Percentiles rank a stretch among this genome's conserved stretches.
Conservation (phyloP, 1,140 invertebrate genomes). For the Brevipalpus yothersi region DNA sequence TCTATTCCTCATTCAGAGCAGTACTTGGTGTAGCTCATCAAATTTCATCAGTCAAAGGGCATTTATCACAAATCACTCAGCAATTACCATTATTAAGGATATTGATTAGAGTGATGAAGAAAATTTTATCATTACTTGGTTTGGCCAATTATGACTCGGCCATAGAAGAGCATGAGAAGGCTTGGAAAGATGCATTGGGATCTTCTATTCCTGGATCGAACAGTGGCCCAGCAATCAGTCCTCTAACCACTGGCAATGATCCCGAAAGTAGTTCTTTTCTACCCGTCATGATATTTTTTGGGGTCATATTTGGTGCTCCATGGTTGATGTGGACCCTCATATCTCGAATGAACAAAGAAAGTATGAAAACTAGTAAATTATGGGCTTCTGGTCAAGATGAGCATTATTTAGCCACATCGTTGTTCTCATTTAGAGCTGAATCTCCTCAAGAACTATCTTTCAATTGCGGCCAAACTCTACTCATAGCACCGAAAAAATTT, state of each 20-base stretch:
- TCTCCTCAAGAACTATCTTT: slow-evolving; percentile 45
- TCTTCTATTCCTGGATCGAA: background rate
- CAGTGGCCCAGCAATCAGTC: background rate
- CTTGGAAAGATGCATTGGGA: background rate
- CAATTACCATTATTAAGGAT: background rate
- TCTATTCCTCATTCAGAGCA: slow-evolving; percentile 79
- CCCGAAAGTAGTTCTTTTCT: background rate
- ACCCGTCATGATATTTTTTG: slow-evolving; percentile 45
- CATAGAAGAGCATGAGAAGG: background rate
- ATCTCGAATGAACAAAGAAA: background rate
- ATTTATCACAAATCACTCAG: background rate
- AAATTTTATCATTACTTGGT: background rate
- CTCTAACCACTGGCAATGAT: background rate
- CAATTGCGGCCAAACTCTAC: slow-evolving; percentile 42
- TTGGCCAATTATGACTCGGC: background rate
- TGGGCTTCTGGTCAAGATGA: slow-evolving; percentile 37
- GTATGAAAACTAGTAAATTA: slow-evolving; percentile 10
- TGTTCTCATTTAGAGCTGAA: slow-evolving; percentile 46
- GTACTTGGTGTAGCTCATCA: slow-evolving; percentile 63
- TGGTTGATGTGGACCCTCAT: slow-evolving; percentile 47
- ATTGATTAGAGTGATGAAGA: background rate
- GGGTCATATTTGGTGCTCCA: slow-evolving; percentile 59
- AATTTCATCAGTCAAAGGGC: background rate
- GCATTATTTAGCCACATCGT: slow-evolving; percentile 39
- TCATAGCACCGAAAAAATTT: slow-evolving; percentile 43